Evolutionary conservation across 2,113 vertebrate species (phyloP).

Genomic region (Notechis scutatus): DNA sequence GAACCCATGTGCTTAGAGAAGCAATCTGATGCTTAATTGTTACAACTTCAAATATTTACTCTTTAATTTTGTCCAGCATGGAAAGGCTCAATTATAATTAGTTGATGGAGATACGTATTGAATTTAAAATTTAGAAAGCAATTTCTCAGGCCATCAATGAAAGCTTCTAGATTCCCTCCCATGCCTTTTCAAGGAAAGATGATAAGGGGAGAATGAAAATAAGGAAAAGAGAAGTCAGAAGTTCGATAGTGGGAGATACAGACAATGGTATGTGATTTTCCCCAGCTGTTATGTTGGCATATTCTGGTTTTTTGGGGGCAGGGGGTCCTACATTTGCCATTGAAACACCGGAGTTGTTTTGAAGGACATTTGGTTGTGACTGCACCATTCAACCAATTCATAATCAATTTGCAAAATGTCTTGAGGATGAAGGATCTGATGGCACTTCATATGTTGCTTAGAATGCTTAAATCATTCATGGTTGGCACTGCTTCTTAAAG

Average conservation of each 20-base stretch:
- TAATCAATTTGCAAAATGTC: not conserved
- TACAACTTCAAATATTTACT: conserved; percentile 64
- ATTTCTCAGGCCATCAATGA: conserved; percentile 29
- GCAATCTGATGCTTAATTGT: conserved; percentile 41
- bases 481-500: not conserved
- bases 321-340: not conserved
- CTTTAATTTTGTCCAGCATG: conserved; percentile 45
- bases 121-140: conserved; percentile 51
- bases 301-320: no score
- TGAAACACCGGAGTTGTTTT: not conserved
- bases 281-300: not conserved
- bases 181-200: not conserved
- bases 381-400: not conserved
- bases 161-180: not conserved
- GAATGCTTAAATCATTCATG: not conserved
- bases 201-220: conserved; percentile 21
- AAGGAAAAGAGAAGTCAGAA: not conserved
- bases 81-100: conserved; percentile 49
- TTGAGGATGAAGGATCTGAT: not conserved
- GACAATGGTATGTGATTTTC: not conserved
- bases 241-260: no score
- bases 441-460: not conserved
- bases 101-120: conserved; percentile 45
- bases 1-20: not conserved
- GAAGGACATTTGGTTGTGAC: not conserved